Percentiles rank a stretch among this genome's conserved stretches.
Conservation (phyloP, 2,797 vertebrate species). For the Pitangus sulphuratus region DNA sequence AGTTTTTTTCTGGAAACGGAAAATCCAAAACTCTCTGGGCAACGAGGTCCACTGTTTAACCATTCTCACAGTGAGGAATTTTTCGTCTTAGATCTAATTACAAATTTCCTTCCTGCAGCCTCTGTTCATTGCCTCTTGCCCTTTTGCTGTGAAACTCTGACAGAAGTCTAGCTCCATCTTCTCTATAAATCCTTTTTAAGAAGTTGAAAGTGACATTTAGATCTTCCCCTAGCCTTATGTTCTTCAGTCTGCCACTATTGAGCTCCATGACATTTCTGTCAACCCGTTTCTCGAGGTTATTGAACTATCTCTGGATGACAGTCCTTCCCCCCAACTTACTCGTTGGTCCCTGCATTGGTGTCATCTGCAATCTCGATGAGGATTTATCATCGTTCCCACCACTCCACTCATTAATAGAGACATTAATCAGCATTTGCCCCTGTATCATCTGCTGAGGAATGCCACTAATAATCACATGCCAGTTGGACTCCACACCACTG, state of each 20-base stretch:
- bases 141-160: conserved; percentile 34
- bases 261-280: conserved; percentile 29
- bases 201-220: conserved; percentile 53
- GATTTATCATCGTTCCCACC: conserved; percentile 19
- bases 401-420: conserved; percentile 22
- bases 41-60: neutral
- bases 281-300: neutral
- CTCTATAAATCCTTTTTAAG: conserved; percentile 38
- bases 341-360: neutral
- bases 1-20: neutral
- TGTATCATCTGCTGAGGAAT: neutral
- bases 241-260: conserved; percentile 1
- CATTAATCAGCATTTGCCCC: conserved; percentile 20
- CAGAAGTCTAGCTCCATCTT: conserved; percentile 16
- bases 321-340: neutral
- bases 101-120: neutral
- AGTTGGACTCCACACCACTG: neutral
- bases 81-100: neutral
- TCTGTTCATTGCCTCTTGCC: conserved; percentile 10
- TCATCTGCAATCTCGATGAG: neutral
- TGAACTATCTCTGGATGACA: neutral
- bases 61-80: neutral
- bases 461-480: neutral
- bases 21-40: neutral
- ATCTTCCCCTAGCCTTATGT: neutral